These are phyloP conservation scores for Labia minor DNA, from an alignment of 2,888 invertebrate genomes.

Conservation along the genomic window DNA sequence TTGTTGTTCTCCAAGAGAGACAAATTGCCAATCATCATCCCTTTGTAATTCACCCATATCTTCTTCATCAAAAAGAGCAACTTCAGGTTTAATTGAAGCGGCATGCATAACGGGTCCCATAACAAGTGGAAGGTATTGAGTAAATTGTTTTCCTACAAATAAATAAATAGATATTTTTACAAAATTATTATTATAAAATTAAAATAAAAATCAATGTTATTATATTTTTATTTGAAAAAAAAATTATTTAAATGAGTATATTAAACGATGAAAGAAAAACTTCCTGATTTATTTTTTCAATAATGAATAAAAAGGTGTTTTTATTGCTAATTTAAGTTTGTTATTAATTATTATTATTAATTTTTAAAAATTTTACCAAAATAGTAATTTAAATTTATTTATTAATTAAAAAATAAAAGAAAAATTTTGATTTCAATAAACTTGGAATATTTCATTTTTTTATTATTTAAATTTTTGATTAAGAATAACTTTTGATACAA, in stretches of 20 bases:
- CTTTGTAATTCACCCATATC: constrained; percentile 72
- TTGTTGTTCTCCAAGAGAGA: constrained; percentile 85
- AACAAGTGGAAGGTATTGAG: constrained; percentile 85
- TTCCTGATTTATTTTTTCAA: background rate
- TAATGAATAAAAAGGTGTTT: too few species aligned
- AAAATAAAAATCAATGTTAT: background rate
- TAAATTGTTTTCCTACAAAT: constrained; percentile 61
- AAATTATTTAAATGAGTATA: background rate
- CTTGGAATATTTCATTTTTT: too few species aligned
- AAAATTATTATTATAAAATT: constrained; percentile 15
- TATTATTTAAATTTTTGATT: too few species aligned
- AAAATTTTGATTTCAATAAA: too few species aligned
- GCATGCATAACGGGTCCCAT: constrained; percentile 90
- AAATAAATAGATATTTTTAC: too few species aligned
- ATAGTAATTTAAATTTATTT: too few species aligned
- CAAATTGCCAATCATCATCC: constrained; percentile 89
- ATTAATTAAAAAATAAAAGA: too few species aligned
- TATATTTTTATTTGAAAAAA: background rate
- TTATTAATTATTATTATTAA: too few species aligned
- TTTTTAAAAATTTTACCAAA: too few species aligned
- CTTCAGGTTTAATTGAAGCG: constrained; percentile 87
- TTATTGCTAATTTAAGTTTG: too few species aligned
- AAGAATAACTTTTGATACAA: too few species aligned
- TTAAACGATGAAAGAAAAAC: background rate
- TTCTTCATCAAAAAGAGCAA: constrained; percentile 77